Base-by-base conservation (phyloP, 2,888 invertebrate species). In the Ochlodes sylvanus region DNA sequence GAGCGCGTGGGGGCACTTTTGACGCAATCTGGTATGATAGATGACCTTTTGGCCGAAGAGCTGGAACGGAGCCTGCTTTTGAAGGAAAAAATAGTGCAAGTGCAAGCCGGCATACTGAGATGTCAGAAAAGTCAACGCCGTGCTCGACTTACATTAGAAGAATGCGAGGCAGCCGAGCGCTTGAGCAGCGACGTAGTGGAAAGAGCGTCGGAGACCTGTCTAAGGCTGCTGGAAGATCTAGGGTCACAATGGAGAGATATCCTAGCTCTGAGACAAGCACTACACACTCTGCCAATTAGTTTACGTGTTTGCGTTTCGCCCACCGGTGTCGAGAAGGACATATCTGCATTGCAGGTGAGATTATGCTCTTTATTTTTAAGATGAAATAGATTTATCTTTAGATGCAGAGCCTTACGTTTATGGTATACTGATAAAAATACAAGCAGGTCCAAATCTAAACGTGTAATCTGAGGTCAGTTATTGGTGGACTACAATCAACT, bases 301-400 rank as follows among this genome's bases (percentile, higher is more conserved):
- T 90, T 97, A 69, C 94, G 96, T 57, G 95, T 97, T 54, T 95
- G 96, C 0, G 96, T 97, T 0, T 97, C 97, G 0, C 97, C 97
- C 0, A 95, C 96, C 0, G 95, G 96, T 72, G 91, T 97, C 32
- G 97, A 97, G 81, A 94, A 95, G 56, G 97, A 97, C 72, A 96
- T 97, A 54, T 96, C 97, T 0, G 95, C 86, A 50, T 77, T 93
- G 67, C 92, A 92, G 85, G 92, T 92, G 72, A 81, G 76, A 27
- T 42, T 19, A 38, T 50, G 9, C 9, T 47, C 17, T 9, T 47
- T 47, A 17, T 17, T 47, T 47, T 42, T 12, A 38, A 38, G 12
- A 2, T 3, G 2, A 1, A 10, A 1, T 12, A 38, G 9, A 12
- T 4, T 27, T 27, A 2, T 27, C 27, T 5, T 27, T 27, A 27